A percentile compares a stretch with the other conserved stretches of the same genome.
These are phyloP conservation scores for Exaiptasia diaphana DNA, from an alignment of 64 coral and sea anemone genomes.

Conservation along the genomic window DNA sequence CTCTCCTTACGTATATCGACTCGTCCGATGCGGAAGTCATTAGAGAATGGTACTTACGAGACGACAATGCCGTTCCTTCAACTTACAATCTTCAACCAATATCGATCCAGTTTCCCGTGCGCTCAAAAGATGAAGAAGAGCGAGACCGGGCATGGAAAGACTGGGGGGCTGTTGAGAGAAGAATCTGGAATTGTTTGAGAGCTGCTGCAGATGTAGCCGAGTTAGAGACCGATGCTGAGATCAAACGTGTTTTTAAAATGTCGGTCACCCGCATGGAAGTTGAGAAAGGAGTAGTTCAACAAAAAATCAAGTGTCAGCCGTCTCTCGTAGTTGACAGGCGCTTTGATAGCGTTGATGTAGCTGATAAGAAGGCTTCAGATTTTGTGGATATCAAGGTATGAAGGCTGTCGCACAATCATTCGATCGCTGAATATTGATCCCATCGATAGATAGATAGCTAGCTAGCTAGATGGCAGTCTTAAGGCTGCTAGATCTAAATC, in stretches of 20 bases:
- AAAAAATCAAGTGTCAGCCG: neutral
- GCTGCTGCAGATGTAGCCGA: conserved; percentile 17
- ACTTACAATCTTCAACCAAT: conserved; percentile 38
- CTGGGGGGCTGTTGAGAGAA: conserved; percentile 35
- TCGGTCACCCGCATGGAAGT: conserved; percentile 54
- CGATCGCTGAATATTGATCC: too few relatives aligned
- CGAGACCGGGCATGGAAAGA: conserved; percentile 17
- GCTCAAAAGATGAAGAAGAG: conserved; percentile 14
- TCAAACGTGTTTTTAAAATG: conserved; percentile 15
- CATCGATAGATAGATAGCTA: too few relatives aligned
- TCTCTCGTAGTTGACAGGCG: conserved; percentile 42
- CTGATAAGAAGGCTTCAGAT: conserved; percentile 3
- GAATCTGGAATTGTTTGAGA: conserved; percentile 1
- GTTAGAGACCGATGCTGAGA: neutral
- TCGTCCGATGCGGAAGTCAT: conserved; percentile 12
- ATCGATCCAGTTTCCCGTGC: conserved; percentile 31
- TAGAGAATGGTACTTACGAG: conserved; percentile 21
- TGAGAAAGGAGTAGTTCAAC: conserved; percentile 32
- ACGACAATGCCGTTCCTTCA: conserved; percentile 26
- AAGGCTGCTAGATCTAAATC: too few relatives aligned
- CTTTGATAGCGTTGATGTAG: conserved; percentile 37
- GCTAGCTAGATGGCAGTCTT: too few relatives aligned
- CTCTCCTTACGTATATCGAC: conserved; percentile 5
- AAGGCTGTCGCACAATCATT: too few relatives aligned
- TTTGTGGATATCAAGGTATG: conserved; percentile 40